Base-by-base conservation (phyloP, 2,113 vertebrate species). In the Passer domesticus region DNA sequence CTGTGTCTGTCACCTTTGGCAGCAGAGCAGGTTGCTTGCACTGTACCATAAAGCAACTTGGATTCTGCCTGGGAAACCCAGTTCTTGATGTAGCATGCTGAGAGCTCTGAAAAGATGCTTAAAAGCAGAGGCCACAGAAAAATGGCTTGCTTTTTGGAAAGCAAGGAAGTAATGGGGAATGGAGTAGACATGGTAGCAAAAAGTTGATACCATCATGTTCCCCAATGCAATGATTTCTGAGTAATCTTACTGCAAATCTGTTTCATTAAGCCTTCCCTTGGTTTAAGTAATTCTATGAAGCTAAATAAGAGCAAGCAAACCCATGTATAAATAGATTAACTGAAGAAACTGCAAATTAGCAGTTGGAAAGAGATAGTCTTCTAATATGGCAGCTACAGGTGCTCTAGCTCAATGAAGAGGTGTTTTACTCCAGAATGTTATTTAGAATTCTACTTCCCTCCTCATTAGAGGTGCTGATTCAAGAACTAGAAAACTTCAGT, bases 391-490 rank as follows among this genome's bases (percentile, higher is more conserved):
- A 73, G 10, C 14, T 93, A 15, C 37, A 82, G 67, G 8, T 88
- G 31, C 18, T 67, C 6, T 43, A 67, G 21, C 25, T 81, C 56
- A 55, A 1, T 35, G 39, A 44, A 41, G 60, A 24, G 10, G 10
- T 66, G 25, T 64, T 82, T 69, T 49, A 64, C 10, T 60, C 8
- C 2, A 37, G 11, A 77, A 8, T 33, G 50, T 35, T 60, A 39
- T 1, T 72, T 9, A 33, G 31, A 58, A 23, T 82, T 87, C 2
- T 62, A 0, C 46, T 66, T 83, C 2, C 3, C 4, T 39, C 5
- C 44, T 79, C 24, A 6, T 23, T 58, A 31, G 50, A 82, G 28
- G 19, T 69, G 9, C 21, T 35, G 9, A 67, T 62, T 70, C 18
- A 58, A 69, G 70, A 79, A 18, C 27, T 46, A 30, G 39, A 33